These are phyloP conservation scores for Epicauta chinensis DNA, from an alignment of 1,140 invertebrate species.

Conservation along the genomic window DNA sequence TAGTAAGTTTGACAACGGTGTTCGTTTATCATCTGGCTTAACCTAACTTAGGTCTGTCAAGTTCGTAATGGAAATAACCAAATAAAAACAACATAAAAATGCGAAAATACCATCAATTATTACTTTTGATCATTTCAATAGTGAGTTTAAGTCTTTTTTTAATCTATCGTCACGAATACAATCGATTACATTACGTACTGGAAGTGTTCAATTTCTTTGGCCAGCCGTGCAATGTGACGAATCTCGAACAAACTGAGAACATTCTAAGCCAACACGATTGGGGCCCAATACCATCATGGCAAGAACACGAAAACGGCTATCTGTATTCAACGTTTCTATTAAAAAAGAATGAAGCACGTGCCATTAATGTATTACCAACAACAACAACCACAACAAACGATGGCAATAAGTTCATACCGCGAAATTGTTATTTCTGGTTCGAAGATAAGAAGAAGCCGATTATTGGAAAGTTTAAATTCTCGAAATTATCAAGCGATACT, in stretches of 20 bases:
- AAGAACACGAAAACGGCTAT: slow-evolving; percentile 45
- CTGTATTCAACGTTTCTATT: slow-evolving; percentile 50
- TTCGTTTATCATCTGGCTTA: no score
- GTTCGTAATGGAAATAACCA: no score
- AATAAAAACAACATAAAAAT: slow-evolving; percentile 41
- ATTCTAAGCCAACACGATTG: slow-evolving; percentile 37
- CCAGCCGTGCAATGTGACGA: slow-evolving; percentile 47
- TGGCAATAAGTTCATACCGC: slow-evolving; percentile 42
- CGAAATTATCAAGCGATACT: slow-evolving; percentile 37
- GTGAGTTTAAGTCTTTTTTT: slow-evolving; percentile 63
- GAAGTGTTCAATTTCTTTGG: slow-evolving; percentile 75
- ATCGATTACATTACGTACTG: slow-evolving; percentile 64
- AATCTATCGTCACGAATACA: slow-evolving; percentile 71
- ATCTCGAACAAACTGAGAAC: slow-evolving; percentile 47
- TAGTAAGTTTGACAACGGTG: no score
- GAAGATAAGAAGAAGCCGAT: slow-evolving; percentile 48
- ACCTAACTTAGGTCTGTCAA: no score
- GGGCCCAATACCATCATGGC: slow-evolving; percentile 37
- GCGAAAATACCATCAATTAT: slow-evolving; percentile 70
- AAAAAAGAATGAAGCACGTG: slow-evolving; percentile 46
- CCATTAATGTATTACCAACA: slow-evolving; percentile 47
- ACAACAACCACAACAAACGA: no score
- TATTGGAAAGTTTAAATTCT: slow-evolving; percentile 46
- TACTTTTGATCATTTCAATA: slow-evolving; percentile 56
- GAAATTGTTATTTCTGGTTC: slow-evolving; percentile 49